phyloP scores from a whole-genome alignment of 92 coral and sea anemone genomes.

The Blastomussa wellsi region DNA sequence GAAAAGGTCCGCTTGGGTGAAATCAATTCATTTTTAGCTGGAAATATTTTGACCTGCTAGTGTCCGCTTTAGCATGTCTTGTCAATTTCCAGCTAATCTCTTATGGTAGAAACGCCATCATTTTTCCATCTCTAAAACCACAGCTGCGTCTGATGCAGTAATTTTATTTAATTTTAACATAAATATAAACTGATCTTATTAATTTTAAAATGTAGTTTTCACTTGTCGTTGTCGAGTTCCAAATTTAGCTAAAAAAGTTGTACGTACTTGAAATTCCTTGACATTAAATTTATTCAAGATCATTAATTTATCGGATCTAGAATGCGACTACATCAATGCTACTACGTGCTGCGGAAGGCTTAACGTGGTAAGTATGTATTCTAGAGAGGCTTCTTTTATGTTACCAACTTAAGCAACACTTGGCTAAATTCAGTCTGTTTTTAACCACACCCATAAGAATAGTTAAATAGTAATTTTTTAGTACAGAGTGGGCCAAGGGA shows the following conservation, averaged over 20 bases:
- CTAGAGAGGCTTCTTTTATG: background rate
- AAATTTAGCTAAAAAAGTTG: background rate
- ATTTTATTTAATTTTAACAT: background rate
- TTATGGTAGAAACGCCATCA: background rate
- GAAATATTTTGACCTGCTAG: background rate
- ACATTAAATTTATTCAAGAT: conserved; percentile 56
- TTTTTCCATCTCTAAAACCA: background rate
- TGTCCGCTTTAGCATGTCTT: background rate
- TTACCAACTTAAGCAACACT: background rate
- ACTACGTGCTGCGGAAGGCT: conserved; percentile 86
- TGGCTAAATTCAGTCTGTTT: background rate
- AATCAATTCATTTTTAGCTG: background rate
- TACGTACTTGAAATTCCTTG: conserved; percentile 21
- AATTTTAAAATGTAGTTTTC: background rate
- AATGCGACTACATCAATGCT: conserved; percentile 99
- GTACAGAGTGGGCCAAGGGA: background rate
- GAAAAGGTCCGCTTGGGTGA: background rate
- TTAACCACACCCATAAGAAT: conserved; percentile 29
- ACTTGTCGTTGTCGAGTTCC: background rate
- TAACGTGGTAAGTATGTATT: conserved; percentile 73
- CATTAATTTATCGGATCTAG: conserved; percentile 92
- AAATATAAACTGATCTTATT: background rate
- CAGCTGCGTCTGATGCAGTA: background rate
- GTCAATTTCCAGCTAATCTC: background rate
- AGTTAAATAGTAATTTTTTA: background rate